Base-by-base conservation (phyloP, 2,113 vertebrate genomes). In the Pomatostomus ruficeps region DNA sequence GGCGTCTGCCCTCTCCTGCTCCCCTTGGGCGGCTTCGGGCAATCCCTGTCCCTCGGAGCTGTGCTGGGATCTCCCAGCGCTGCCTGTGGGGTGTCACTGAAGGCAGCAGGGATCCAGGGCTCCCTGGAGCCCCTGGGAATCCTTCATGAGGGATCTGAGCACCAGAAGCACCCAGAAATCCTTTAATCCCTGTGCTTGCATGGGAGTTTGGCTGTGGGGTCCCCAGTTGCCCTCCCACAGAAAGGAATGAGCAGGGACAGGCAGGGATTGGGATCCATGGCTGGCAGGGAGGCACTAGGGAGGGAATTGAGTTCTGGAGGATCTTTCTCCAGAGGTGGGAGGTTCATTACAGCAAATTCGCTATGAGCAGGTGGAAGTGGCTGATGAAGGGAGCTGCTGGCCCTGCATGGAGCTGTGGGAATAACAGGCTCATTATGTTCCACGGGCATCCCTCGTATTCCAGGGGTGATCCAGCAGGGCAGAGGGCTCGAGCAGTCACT, bases 331-430 rank as follows among this genome's bases (percentile, higher is more conserved):
- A 36, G 49, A 73, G 83, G 23, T 73, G 72, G 84, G 59, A 58
- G 72, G 74, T 63, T 77, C 38, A 77, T 83, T 54, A 28, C 59
- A 62, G 83, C 28, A 72, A 55, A 31, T 33, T 61, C 80, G 82
- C 48, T 10, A 48, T 45, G 82, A 88, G 82, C 58, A 59, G 66
- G 13, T 76, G 54, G 66, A 65, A 81, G 89, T 7, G 73, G 65
- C 87, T 81, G 59, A 84, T 87, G 59, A 65, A 54, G 79, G 84
- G 51, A 70, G 54, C 26, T 81, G 84, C 78, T 94, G 74, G 89
- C 55, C 85, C 24, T 19, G 48, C 65, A 11, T 12, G 65, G 72
- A 29, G 46, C 13, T 24, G 46, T 80, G 80, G 91, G 83, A 88
- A 42, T 42, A 84, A 42, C 59, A 57, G 38, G 22, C 65, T 96